phyloP scores from a whole-genome alignment of 2,888 invertebrate genomes.

The Physocephala rufipes region DNA sequence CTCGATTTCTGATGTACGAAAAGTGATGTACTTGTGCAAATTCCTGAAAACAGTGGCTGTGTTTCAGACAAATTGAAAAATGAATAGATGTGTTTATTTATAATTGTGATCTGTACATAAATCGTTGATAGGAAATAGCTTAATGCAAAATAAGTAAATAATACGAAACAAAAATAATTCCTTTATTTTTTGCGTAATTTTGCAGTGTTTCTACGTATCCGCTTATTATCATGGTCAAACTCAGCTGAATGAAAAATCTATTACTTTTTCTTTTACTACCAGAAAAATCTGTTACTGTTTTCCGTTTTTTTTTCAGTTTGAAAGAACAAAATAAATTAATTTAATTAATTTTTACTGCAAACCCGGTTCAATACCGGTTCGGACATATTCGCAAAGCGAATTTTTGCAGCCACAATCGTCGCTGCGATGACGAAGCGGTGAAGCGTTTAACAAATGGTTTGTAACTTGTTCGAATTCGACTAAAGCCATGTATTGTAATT shows the following conservation, averaged over 20 bases:
- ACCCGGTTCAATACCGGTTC: slow-evolving; percentile 34
- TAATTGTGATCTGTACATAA: background rate
- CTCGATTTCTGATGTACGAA: background rate
- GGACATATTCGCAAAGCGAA: slow-evolving; percentile 36
- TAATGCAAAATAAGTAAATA: too few species aligned
- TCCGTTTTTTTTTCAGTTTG: background rate
- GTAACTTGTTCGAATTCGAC: slow-evolving; percentile 42
- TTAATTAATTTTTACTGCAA: slow-evolving; percentile 19
- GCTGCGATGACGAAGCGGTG: slow-evolving; percentile 45
- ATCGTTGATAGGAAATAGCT: too few species aligned
- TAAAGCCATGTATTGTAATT: background rate
- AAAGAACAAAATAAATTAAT: background rate
- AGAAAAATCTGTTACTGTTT: background rate
- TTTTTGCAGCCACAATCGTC: slow-evolving; percentile 17
- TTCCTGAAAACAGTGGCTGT: background rate
- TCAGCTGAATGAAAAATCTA: too few species aligned
- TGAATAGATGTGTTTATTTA: background rate
- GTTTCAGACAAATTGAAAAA: slow-evolving; percentile 13
- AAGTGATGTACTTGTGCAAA: background rate
- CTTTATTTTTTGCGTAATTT: background rate
- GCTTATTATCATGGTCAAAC: background rate
- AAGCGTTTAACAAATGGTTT: slow-evolving; percentile 58
- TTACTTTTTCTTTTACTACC: background rate
- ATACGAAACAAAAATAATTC: too few species aligned
- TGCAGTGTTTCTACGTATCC: background rate